Conservation (phyloP, 2,113 vertebrate genomes). For the Gambusia holbrooki region DNA sequence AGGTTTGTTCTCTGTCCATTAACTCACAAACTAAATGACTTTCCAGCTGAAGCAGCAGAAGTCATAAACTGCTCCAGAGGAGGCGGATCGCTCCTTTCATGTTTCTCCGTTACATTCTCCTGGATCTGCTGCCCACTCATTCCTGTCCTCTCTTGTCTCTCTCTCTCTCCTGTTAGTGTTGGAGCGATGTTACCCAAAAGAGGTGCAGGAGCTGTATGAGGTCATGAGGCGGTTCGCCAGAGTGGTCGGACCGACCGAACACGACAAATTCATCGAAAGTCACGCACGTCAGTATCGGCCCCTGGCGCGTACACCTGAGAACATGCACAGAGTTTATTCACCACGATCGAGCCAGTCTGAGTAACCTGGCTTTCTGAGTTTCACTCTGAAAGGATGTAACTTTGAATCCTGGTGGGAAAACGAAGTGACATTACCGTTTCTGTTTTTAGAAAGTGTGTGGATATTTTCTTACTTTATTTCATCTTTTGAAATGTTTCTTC, state of each 20-base stretch:
- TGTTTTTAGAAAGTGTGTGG: background rate
- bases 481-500: background rate
- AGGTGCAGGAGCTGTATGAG: slow-evolving; percentile 95
- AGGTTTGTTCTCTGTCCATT: no score
- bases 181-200: slow-evolving; percentile 94
- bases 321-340: background rate
- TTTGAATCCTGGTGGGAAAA: no score
- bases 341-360: background rate
- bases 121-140: slow-evolving; percentile 28
- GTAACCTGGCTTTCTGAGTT: background rate
- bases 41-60: no score
- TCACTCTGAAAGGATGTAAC: background rate
- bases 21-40: no score
- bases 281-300: slow-evolving; percentile 86
- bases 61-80: no score
- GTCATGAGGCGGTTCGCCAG: slow-evolving; percentile 93
- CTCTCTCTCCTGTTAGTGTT: slow-evolving; percentile 80
- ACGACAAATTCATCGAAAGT: slow-evolving; percentile 98
- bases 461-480: background rate
- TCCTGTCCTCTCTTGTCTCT: slow-evolving; percentile 17
- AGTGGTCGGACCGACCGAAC: slow-evolving; percentile 90
- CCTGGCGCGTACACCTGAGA: background rate
- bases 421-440: background rate
- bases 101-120: slow-evolving; percentile 37
- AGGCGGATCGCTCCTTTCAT: background rate